These are phyloP conservation scores for Rhynchomys soricoides DNA, from an alignment of 2,113 vertebrate species.

Conservation along the genomic window DNA sequence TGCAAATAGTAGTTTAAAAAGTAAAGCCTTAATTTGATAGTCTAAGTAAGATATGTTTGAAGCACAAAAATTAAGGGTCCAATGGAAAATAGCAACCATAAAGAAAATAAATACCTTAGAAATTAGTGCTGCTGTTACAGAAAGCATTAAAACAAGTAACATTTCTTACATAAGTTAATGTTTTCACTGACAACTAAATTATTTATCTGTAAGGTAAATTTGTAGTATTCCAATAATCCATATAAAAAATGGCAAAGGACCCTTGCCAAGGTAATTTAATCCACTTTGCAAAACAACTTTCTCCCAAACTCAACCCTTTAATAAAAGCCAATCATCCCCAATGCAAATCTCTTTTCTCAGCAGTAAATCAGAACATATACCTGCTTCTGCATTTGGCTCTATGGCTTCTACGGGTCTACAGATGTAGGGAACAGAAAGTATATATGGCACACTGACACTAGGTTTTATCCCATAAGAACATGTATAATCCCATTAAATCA, in stretches of 20 bases:
- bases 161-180: not conserved
- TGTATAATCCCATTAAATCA: not conserved
- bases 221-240: not conserved
- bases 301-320: not conserved
- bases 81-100: not conserved
- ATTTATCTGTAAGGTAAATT: slow-evolving; percentile 41
- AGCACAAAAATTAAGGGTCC: not conserved
- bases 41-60: not conserved
- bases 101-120: not conserved
- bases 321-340: not conserved
- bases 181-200: not conserved
- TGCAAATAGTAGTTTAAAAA: not conserved
- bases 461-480: not conserved
- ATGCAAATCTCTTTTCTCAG: not conserved
- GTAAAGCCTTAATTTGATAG: not conserved
- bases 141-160: slow-evolving; percentile 32
- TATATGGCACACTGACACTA: not conserved
- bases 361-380: not conserved
- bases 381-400: not conserved
- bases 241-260: not conserved
- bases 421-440: not conserved
- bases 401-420: not conserved
- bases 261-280: not conserved
- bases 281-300: not conserved
- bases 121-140: not conserved